Conservation (phyloP, 1,140 invertebrate genomes). For the Pararge aegeria region DNA sequence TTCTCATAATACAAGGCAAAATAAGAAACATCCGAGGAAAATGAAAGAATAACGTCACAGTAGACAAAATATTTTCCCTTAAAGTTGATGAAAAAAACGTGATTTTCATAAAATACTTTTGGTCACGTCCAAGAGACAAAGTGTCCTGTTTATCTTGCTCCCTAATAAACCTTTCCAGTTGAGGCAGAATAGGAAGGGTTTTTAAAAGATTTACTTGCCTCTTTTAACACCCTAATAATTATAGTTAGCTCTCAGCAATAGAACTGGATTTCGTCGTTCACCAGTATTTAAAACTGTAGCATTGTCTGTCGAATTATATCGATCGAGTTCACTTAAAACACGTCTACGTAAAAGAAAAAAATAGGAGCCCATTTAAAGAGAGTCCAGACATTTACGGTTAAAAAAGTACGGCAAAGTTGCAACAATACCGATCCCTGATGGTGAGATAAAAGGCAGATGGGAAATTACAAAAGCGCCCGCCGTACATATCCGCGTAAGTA, state of each 20-base stretch:
- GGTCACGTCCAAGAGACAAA: slow-evolving; percentile 1
- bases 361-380: neutral
- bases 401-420: neutral
- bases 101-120: slow-evolving; percentile 3
- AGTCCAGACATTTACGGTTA: neutral
- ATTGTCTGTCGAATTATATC: no score
- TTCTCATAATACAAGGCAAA: neutral
- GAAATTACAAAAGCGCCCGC: slow-evolving; percentile 11
- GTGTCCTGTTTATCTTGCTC: slow-evolving; percentile 3
- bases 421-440: slow-evolving; percentile 23
- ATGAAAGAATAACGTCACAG: slow-evolving; percentile 1
- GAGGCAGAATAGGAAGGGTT: neutral
- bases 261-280: no score
- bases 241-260: no score
- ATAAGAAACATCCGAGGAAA: neutral
- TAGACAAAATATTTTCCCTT: slow-evolving; percentile 3
- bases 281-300: no score
- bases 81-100: slow-evolving; percentile 5
- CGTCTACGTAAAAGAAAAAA: no score
- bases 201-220: neutral
- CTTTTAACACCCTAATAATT: no score
- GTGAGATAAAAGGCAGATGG: slow-evolving; percentile 15
- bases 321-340: no score
- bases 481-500: slow-evolving; percentile 5
- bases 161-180: neutral